Evolutionary conservation across 2,888 invertebrate species (phyloP).

Genomic region (Bhutanitis thaidina): DNA sequence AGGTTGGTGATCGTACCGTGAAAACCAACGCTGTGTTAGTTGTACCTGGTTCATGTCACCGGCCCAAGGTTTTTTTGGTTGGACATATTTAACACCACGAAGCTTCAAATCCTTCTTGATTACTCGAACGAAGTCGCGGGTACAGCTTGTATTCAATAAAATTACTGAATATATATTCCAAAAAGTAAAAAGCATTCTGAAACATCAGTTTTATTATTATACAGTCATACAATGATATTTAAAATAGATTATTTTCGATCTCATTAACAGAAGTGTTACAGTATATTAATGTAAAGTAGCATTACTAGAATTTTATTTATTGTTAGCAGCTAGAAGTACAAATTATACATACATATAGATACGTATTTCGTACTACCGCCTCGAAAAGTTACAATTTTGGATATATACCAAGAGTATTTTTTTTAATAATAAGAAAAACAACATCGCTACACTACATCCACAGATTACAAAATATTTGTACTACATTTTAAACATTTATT

Average conservation of each 20-base stretch:
- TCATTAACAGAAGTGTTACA: conserved; percentile 57
- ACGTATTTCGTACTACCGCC: neutral
- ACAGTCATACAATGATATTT: conserved; percentile 75
- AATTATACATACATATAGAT: conserved; percentile 9
- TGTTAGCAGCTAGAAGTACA: conserved; percentile 20
- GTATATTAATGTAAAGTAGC: conserved; percentile 14
- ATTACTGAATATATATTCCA: too few relatives aligned
- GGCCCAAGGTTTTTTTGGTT: too few relatives aligned
- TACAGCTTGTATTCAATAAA: too few relatives aligned
- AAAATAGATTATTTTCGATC: conserved; percentile 74
- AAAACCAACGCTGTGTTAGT: too few relatives aligned
- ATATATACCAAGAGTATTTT: neutral
- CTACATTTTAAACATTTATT: neutral
- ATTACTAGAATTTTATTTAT: conserved; percentile 27
- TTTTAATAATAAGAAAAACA: neutral
- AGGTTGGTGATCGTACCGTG: too few relatives aligned
- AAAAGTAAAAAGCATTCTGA: conserved; percentile 20
- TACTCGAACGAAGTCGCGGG: too few relatives aligned
- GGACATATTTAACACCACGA: too few relatives aligned
- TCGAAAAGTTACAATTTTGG: neutral
- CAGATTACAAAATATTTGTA: conserved; percentile 1
- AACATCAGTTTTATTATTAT: conserved; percentile 59
- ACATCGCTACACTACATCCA: conserved; percentile 3
- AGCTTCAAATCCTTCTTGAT: too few relatives aligned
- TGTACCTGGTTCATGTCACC: too few relatives aligned